These are phyloP conservation scores for Cydia strobilella DNA, from an alignment of 1,140 invertebrate genomes.

Conservation along the genomic window DNA sequence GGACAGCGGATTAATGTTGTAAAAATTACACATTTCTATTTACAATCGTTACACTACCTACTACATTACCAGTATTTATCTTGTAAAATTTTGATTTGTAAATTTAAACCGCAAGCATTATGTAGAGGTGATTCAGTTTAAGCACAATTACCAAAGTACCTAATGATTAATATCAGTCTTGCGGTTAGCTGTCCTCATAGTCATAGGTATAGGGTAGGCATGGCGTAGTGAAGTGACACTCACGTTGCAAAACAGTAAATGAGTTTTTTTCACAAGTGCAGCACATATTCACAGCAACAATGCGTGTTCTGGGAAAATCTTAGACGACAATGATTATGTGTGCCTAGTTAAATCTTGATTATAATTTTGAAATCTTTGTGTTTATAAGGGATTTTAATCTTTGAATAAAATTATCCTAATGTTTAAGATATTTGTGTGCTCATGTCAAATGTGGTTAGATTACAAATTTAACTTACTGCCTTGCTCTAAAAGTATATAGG, in stretches of 20 bases:
- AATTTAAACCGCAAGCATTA: conserved; percentile 11
- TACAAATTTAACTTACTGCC: too few relatives aligned
- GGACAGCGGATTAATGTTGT: background rate
- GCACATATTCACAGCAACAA: conserved; percentile 55
- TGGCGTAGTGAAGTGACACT: conserved; percentile 12
- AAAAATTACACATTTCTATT: conserved; percentile 1
- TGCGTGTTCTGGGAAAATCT: conserved; percentile 59
- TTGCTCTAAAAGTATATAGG: too few relatives aligned
- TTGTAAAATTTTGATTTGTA: background rate
- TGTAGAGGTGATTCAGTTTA: conserved; percentile 10
- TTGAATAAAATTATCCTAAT: background rate
- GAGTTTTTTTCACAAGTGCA: conserved; percentile 57
- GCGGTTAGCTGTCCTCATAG: background rate
- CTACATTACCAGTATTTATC: background rate
- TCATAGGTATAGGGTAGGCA: background rate
- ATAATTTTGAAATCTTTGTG: conserved; percentile 51
- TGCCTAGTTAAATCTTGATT: conserved; percentile 52
- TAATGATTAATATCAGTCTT: conserved; percentile 5
- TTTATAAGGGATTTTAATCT: conserved; percentile 37
- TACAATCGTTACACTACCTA: background rate
- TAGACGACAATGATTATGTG: conserved; percentile 51
- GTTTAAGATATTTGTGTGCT: background rate
- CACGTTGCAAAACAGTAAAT: conserved; percentile 53
- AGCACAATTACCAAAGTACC: conserved; percentile 22
- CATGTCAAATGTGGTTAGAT: too few relatives aligned